Percentiles rank a stretch among this genome's conserved stretches.
These are phyloP conservation scores for Tringa solitaria DNA, from an alignment of 2,113 vertebrate species.

Conservation along the genomic window DNA sequence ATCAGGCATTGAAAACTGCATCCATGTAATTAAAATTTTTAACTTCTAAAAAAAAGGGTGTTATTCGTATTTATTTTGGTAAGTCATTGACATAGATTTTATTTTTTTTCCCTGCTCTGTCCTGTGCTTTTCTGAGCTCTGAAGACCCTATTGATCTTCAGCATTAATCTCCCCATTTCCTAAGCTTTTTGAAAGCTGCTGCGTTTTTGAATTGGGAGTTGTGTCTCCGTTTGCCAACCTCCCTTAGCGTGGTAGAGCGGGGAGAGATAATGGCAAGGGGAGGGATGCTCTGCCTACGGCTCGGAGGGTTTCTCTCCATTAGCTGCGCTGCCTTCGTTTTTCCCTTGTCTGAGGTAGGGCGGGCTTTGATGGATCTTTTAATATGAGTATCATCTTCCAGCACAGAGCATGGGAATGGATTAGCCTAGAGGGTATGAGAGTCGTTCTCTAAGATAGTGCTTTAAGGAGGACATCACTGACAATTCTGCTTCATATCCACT, in stretches of 20 bases:
- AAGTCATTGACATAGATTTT: neutral
- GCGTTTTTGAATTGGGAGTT: neutral
- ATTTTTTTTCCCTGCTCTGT: accelerated
- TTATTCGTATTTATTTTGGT: neutral
- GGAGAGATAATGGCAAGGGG: neutral
- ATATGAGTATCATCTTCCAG: conserved; percentile 40
- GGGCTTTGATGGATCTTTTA: conserved; percentile 48
- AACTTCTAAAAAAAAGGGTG: neutral
- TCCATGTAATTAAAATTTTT: neutral
- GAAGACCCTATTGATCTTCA: neutral
- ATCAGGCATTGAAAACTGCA: neutral
- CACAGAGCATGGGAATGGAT: conserved; percentile 30
- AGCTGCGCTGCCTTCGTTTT: neutral
- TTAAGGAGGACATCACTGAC: neutral
- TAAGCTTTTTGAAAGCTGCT: neutral
- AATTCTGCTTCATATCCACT: neutral
- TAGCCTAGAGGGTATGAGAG: conserved; percentile 31
- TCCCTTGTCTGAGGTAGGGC: neutral
- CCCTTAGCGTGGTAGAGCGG: neutral
- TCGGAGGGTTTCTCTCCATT: conserved; percentile 13
- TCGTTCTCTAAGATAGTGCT: neutral
- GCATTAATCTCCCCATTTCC: neutral
- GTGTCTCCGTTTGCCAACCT: neutral
- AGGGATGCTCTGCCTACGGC: neutral
- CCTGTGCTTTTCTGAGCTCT: neutral